These are phyloP conservation scores for Drosophila paulistorum DNA, from an alignment of 1,140 invertebrate genomes.

Conservation along the genomic window DNA sequence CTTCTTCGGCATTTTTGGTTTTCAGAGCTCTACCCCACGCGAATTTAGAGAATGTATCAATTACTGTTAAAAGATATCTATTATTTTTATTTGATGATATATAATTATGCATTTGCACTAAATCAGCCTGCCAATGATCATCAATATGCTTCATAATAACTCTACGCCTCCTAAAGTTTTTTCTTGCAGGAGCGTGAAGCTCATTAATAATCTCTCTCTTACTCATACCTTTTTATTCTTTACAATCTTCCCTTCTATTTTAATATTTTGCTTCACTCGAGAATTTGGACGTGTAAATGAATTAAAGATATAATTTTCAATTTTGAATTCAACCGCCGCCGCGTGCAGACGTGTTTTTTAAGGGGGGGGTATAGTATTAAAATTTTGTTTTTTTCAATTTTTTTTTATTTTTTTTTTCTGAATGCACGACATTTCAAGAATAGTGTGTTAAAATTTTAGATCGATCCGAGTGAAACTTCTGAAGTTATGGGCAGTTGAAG, in stretches of 20 bases:
- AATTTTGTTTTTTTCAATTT: too few relatives aligned
- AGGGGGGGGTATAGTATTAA: too few relatives aligned
- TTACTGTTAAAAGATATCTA: slow-evolving; percentile 28
- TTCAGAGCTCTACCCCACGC: slow-evolving; percentile 2
- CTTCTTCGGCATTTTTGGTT: slow-evolving; percentile 7
- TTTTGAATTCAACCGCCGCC: too few relatives aligned
- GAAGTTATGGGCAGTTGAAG: too few relatives aligned
- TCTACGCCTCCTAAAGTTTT: slow-evolving; percentile 71
- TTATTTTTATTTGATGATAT: slow-evolving; percentile 17
- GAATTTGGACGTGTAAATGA: neutral
- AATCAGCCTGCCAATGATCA: slow-evolving; percentile 83
- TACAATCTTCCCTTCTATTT: neutral
- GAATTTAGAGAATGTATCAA: slow-evolving; percentile 23
- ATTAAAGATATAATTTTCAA: neutral
- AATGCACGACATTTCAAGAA: too few relatives aligned
- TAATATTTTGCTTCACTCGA: neutral
- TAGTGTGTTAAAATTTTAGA: too few relatives aligned
- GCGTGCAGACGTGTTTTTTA: too few relatives aligned
- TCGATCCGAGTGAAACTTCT: too few relatives aligned
- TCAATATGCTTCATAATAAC: slow-evolving; percentile 75
- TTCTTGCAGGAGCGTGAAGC: slow-evolving; percentile 53
- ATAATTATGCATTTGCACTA: slow-evolving; percentile 73
- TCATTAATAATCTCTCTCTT: slow-evolving; percentile 22
- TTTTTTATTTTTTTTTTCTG: too few relatives aligned
- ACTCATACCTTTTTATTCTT: slow-evolving; percentile 13